Base-by-base conservation (phyloP, 2,888 invertebrate species). In the Ophonus ardosiacus region DNA sequence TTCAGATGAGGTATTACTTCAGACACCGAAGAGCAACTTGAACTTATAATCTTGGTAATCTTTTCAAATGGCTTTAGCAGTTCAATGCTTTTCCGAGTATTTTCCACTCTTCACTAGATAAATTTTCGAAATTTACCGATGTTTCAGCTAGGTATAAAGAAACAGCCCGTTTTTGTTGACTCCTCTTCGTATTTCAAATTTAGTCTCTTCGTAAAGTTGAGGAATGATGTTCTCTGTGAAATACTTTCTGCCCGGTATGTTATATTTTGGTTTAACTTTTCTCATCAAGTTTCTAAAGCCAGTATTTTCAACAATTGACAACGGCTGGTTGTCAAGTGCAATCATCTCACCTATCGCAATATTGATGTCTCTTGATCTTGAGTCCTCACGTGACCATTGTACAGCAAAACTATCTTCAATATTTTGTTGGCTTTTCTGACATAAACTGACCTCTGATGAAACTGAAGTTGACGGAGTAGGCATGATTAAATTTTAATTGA, bases 1-100 rank as follows among this genome's bases (percentile, higher is more conserved):
- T 59, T 80, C 8, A 57, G n/a, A n/a, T 59, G 31, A 5, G 61
- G 80, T 7, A 24, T 80, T 24, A 61, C 38, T 59, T 56, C 80
- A 80, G 59, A 80, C 3, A 80, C n/a, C 10, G 13, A 40, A 4
- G 40, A 38, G 10, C 4, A 31, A 15, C n/a, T 13, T 5, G 40
- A 61, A 61, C 80, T 80, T 24, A 31, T 80, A 24, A 80, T 80
- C n/a, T 80, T 80, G 24, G 61, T 80, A 59, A 80, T 17, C 61
- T 61, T 21, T 80, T 80, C 80, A 79, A 78, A 51, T 51, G 78
- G 40, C 40, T 78, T 40, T 18, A 51, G 51, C 51, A 78, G n/a
- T 78, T n/a, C 5, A n/a, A 51, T n/a, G 13, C 43, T 78, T 78
- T 51, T 78, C 17, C 78, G 10, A 79, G n/a, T 7, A 79, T 8